Conservation (phyloP, 2,888 invertebrate genomes). For the Ecliptopera silaceata region DNA sequence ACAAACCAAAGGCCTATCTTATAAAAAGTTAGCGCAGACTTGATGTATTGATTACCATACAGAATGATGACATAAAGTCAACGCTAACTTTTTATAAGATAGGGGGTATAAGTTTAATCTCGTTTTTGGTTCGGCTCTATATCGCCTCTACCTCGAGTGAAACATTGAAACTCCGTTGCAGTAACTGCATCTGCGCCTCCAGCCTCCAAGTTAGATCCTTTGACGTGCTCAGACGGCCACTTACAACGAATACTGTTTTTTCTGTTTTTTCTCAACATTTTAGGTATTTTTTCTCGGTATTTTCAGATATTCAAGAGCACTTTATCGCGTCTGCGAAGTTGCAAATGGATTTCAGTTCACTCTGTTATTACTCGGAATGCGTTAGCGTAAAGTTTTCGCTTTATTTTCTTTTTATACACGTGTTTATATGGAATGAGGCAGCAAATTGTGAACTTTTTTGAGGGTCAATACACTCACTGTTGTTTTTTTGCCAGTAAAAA, state of each 20-base stretch:
- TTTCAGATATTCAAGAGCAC: conserved; percentile 42
- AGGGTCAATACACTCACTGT: not conserved
- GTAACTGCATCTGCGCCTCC: conserved; percentile 3
- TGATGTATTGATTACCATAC: too few relatives aligned
- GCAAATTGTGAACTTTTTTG: not conserved
- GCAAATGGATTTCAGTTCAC: conserved; percentile 42
- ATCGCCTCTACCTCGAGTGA: not conserved
- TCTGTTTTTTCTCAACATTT: conserved; percentile 56
- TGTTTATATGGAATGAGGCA: not conserved
- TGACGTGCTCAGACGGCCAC: conserved; percentile 71
- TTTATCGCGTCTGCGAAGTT: conserved; percentile 49
- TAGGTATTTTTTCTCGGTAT: conserved; percentile 46
- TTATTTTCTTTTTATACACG: conserved; percentile 11
- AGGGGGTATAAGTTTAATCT: too few relatives aligned
- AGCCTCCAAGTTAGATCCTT: conserved; percentile 53
- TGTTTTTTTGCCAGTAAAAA: not conserved
- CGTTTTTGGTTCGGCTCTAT: too few relatives aligned
- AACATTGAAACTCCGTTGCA: not conserved
- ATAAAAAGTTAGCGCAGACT: too few relatives aligned
- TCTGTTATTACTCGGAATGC: conserved; percentile 31
- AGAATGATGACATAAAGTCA: too few relatives aligned
- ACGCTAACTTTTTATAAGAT: too few relatives aligned
- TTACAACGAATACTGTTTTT: conserved; percentile 64
- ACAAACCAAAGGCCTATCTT: too few relatives aligned
- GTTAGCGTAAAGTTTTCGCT: conserved; percentile 4